phyloP scores from a whole-genome alignment of 2,797 vertebrate species.

The Etheostoma nigrum region DNA sequence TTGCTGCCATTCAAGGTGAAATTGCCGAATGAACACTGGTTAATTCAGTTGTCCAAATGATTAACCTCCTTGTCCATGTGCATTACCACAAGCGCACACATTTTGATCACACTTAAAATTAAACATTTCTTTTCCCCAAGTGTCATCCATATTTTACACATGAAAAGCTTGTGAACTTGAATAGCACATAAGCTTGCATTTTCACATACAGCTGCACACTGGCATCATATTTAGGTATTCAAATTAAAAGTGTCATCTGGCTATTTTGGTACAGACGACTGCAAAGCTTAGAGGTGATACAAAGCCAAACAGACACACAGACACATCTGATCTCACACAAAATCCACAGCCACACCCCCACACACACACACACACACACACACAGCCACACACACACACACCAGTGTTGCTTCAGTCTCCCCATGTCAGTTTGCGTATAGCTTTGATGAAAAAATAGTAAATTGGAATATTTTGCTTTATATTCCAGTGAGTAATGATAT shows the following conservation, averaged over 20 bases:
- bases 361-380: neutral
- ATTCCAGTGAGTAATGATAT: too few species aligned
- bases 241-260: conserved; percentile 13
- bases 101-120: neutral
- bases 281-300: conserved; percentile 9
- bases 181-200: neutral
- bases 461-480: conserved; percentile 48
- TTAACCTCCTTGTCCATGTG: conserved; percentile 17
- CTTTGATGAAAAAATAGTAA: conserved; percentile 55
- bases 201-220: neutral
- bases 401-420: conserved; percentile 24
- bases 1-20: conserved; percentile 24
- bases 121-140: neutral
- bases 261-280: conserved; percentile 1
- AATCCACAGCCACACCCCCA: conserved; percentile 1
- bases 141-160: conserved; percentile 27
- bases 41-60: conserved; percentile 35
- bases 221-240: neutral
- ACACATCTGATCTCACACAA: conserved; percentile 22
- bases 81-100: conserved; percentile 15
- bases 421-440: conserved; percentile 12
- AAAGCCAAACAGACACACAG: neutral
- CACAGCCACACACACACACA: conserved; percentile 5
- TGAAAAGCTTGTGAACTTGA: neutral
- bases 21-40: conserved; percentile 9